Base-by-base conservation (phyloP, 2,888 invertebrate genomes). In the Drosophila sordidapex region DNA sequence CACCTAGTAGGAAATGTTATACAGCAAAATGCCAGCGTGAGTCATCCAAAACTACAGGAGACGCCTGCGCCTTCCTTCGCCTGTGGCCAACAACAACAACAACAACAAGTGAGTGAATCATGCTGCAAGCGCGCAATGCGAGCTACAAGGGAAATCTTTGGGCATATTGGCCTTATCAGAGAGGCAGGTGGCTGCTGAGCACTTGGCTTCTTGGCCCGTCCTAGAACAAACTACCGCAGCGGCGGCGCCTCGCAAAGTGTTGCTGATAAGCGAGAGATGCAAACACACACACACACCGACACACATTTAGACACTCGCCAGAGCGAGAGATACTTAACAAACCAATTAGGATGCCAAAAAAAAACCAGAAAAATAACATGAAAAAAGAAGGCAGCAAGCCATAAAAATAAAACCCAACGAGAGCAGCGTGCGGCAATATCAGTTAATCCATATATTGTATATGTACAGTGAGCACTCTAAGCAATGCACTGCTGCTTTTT, bases 311-410 rank as follows among this genome's bases (percentile, higher is more conserved):
- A 31, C 15, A 40, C 38, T 29, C 15, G 25, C 25, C 65, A 53
- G 56, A 64, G 70, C 38, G 33, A 66, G 63, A 60, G 64, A 85
- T 86, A 83, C 80, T 85, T 87, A 88, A 89, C 89, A 83, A 83
- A 88, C 87, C 87, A 88, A 88, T 89, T 88, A 87, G 87, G 87
- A 88, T 85, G 82, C 83, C 87, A 84, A 76, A 84, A 78, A 65
- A 49, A 54, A 57, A 48, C 6, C 6, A 75, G 62, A 65, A 73
- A 49, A 52, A 49, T 36, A 61, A 58, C 38, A 59, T 40, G 33
- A 59, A 58, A 46, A 58, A 51, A 63, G 61, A 68, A 83, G 69
- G 82, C 79, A 76, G 70, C 82, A 86, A 87, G 76, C 78, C 86
- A 86, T 84, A 86, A 88, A 88, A 86, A 70, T 58, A 58, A 69